phyloP scores from a whole-genome alignment of 1,140 invertebrate genomes.

The Papilio machaon region DNA sequence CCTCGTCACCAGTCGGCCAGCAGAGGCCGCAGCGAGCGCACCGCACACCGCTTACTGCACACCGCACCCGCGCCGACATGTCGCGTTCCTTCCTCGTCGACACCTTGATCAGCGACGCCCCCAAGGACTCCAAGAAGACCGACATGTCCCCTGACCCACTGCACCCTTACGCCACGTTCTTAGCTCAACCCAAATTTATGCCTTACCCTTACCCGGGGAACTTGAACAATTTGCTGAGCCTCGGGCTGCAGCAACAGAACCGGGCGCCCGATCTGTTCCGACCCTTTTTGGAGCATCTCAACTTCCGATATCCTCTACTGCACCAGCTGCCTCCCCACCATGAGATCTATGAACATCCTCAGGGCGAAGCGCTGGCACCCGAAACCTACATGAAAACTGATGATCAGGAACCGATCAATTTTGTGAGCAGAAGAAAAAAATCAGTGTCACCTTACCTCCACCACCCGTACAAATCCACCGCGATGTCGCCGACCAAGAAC shows the following conservation, averaged over 20 bases:
- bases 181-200: constrained; percentile 78
- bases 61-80: constrained; percentile 78
- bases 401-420: constrained; percentile 66
- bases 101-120: constrained; percentile 85
- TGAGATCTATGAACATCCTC: constrained; percentile 60
- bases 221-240: constrained; percentile 84
- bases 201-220: constrained; percentile 84
- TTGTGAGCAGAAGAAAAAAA: constrained; percentile 69
- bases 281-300: constrained; percentile 74
- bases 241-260: constrained; percentile 84
- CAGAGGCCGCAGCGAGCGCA: constrained; percentile 53
- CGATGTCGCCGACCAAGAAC: constrained; percentile 70
- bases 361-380: constrained; percentile 53
- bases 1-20: constrained; percentile 62
- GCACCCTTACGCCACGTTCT: constrained; percentile 64
- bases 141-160: constrained; percentile 67
- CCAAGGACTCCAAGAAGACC: constrained; percentile 79
- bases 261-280: constrained; percentile 77
- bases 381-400: constrained; percentile 62
- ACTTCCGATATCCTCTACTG: constrained; percentile 70
- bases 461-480: constrained; percentile 76
- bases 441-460: constrained; percentile 74
- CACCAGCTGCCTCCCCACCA: constrained; percentile 67
- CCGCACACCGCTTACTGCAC: constrained; percentile 6
- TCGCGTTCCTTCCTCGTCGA: constrained; percentile 90